Conservation (phyloP, 2,797 vertebrate genomes). For the Neosilurus mollespiculum region DNA sequence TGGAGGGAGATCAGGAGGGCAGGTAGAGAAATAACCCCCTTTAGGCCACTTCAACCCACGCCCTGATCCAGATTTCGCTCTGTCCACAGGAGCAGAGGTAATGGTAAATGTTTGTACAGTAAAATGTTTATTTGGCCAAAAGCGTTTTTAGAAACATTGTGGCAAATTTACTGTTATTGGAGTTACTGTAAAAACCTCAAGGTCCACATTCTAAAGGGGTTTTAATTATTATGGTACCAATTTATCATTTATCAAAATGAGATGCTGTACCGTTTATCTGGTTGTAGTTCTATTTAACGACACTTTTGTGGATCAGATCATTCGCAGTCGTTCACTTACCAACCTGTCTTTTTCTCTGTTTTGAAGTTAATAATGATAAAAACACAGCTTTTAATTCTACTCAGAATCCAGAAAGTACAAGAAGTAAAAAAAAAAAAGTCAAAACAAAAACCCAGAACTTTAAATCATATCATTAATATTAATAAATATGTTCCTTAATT, state of each 20-base stretch:
- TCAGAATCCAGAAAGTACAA: not conserved
- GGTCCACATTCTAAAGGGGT: not conserved
- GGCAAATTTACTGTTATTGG: not conserved
- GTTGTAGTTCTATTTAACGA: not conserved
- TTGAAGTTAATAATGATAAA: not conserved
- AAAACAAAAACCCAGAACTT: too few species aligned
- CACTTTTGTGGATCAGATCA: not conserved
- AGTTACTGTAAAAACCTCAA: not conserved
- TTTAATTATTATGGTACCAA: not conserved
- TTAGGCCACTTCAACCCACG: slow-evolving; percentile 33
- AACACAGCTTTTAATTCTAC: not conserved
- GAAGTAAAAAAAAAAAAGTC: not conserved
- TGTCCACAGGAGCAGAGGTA: not conserved
- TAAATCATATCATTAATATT: too few species aligned
- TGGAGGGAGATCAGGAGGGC: slow-evolving; percentile 38
- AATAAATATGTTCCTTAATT: too few species aligned
- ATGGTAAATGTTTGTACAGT: not conserved
- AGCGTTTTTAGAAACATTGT: not conserved
- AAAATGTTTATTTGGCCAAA: not conserved
- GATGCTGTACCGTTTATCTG: too few species aligned
- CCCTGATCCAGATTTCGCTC: slow-evolving; percentile 8
- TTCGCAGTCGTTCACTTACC: not conserved
- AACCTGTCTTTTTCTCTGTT: not conserved
- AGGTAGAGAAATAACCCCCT: slow-evolving; percentile 39
- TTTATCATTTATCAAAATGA: not conserved